These are phyloP conservation scores for Sarcophaga rosellei DNA, from an alignment of 2,888 invertebrate species.

Conservation along the genomic window DNA sequence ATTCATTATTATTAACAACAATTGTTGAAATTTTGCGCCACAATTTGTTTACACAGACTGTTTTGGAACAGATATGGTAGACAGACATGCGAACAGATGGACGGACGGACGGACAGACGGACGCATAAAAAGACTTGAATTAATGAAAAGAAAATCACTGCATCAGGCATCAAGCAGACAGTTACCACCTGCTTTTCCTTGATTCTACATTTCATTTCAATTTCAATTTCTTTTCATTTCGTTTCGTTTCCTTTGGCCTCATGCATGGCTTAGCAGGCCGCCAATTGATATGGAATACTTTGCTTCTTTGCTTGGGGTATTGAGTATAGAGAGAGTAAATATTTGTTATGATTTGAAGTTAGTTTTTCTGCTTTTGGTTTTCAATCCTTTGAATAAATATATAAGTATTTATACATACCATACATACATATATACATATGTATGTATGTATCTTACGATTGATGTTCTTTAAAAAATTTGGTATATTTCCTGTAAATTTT, in stretches of 20 bases:
- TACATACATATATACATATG: not conserved
- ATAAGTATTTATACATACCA: not conserved
- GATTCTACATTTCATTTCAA: not conserved
- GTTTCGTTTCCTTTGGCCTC: constrained; percentile 24
- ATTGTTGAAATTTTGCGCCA: constrained; percentile 62
- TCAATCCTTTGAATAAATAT: constrained; percentile 73
- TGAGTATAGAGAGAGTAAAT: constrained; percentile 19
- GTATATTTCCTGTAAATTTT: constrained; percentile 24
- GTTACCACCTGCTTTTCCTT: constrained; percentile 73
- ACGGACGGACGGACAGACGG: constrained; percentile 2
- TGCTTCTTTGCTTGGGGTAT: not conserved
- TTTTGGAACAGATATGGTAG: not conserved
- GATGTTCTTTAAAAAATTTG: not conserved
- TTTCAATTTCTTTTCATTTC: not conserved
- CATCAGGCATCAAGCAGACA: constrained; percentile 41
- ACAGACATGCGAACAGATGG: not conserved
- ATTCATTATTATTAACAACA: constrained; percentile 40
- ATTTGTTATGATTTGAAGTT: constrained; percentile 43
- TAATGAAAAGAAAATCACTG: constrained; percentile 44
- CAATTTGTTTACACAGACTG: constrained; percentile 58
- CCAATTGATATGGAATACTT: not conserved
- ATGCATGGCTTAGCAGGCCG: constrained; percentile 4
- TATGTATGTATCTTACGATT: not conserved
- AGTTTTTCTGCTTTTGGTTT: constrained; percentile 45
- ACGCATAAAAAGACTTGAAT: not conserved